A percentile compares a stretch with the other conserved stretches of the same genome.
Conservation (phyloP, 2,888 invertebrate species). For the Erebia aethiops region DNA sequence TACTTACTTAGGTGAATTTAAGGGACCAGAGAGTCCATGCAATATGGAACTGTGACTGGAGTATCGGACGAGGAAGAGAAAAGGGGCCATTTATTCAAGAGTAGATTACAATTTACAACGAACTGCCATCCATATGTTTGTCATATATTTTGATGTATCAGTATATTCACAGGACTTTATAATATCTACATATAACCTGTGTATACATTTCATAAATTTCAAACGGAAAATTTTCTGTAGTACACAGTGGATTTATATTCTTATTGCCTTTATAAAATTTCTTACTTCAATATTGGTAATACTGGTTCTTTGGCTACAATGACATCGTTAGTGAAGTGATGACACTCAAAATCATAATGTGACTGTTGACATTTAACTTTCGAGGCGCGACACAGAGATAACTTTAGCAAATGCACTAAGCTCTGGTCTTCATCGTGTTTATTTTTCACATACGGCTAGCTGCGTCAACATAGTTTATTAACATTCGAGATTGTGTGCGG, state of each 20-base stretch:
- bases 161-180: too few relatives aligned
- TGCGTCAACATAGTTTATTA: conserved; percentile 66
- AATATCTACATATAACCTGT: too few relatives aligned
- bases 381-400: conserved; percentile 68
- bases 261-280: conserved; percentile 5
- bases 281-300: conserved; percentile 21
- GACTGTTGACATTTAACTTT: conserved; percentile 74
- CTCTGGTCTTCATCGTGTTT: conserved; percentile 61
- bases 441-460: conserved; percentile 70
- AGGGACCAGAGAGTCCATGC: background rate
- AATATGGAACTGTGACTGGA: background rate
- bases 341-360: conserved; percentile 66
- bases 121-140: background rate
- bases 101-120: background rate
- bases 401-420: conserved; percentile 75
- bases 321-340: conserved; percentile 57
- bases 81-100: background rate
- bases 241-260: background rate
- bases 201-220: background rate
- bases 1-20: background rate
- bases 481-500: conserved; percentile 57
- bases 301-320: conserved; percentile 40
- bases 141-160: background rate
- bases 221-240: background rate
- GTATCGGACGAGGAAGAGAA: background rate